Percentiles rank a stretch among this genome's conserved stretches.
Conservation (phyloP, 92 coral and sea anemone genomes). For the Anthopleura xanthogrammica region DNA sequence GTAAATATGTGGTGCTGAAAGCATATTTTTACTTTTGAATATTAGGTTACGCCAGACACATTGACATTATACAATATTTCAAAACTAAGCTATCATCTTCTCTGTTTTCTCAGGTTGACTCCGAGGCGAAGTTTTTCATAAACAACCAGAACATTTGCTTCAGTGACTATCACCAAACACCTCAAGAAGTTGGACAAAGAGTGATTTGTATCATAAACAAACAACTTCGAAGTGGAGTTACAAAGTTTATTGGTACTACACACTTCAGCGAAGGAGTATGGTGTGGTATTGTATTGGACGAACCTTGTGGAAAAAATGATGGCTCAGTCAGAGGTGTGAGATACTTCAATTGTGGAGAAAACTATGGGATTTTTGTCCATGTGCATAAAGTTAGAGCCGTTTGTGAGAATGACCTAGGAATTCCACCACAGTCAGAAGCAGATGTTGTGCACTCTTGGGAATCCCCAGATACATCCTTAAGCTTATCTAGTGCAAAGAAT, state of each 20-base stretch:
- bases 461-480: not conserved
- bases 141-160: slow-evolving; percentile 19
- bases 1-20: not conserved
- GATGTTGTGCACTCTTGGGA: slow-evolving; percentile 14
- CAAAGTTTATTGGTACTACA: slow-evolving; percentile 79
- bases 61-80: not conserved
- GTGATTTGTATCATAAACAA: slow-evolving; percentile 85
- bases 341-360: slow-evolving; percentile 77
- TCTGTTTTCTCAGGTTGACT: slow-evolving; percentile 27
- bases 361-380: slow-evolving; percentile 95
- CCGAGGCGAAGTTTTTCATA: slow-evolving; percentile 8
- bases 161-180: slow-evolving; percentile 28
- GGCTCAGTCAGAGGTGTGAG: slow-evolving; percentile 90
- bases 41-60: not conserved
- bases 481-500: not conserved
- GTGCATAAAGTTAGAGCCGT: slow-evolving; percentile 76
- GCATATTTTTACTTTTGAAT: not conserved
- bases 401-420: slow-evolving; percentile 24
- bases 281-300: slow-evolving; percentile 87
- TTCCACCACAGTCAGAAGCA: not conserved
- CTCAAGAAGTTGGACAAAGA: slow-evolving; percentile 65
- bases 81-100: not conserved
- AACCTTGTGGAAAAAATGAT: slow-evolving; percentile 94
- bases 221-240: slow-evolving; percentile 66
- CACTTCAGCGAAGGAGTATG: slow-evolving; percentile 90